phyloP scores from a whole-genome alignment of 1,140 invertebrate genomes.

The Piezodorus guildinii region DNA sequence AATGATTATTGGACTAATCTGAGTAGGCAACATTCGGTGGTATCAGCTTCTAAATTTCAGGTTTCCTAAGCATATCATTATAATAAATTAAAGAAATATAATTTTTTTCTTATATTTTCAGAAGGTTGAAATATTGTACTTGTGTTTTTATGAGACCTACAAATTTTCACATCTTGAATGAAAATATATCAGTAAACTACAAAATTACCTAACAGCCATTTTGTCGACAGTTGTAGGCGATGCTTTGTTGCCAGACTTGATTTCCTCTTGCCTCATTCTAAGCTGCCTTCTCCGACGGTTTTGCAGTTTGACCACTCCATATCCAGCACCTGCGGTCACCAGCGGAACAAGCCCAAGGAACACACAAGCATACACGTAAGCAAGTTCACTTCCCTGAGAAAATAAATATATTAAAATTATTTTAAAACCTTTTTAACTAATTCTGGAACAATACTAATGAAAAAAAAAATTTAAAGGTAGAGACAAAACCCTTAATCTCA shows the following conservation, averaged over 20 bases:
- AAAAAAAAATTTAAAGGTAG: background rate
- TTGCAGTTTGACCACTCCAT: conserved; percentile 83
- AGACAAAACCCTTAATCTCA: no score
- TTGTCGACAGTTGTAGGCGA: conserved; percentile 68
- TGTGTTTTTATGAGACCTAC: no score
- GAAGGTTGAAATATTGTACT: no score
- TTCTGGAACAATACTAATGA: no score
- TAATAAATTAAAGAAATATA: no score
- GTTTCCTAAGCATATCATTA: no score
- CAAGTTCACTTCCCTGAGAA: conserved; percentile 83
- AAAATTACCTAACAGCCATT: conserved; percentile 57
- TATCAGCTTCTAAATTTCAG: no score
- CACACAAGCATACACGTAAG: conserved; percentile 90
- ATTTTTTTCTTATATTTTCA: no score
- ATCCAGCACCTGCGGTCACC: conserved; percentile 78
- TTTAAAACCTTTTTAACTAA: no score
- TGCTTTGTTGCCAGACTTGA: conserved; percentile 36
- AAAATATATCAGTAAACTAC: background rate
- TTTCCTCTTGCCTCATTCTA: conserved; percentile 63
- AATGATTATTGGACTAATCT: no score
- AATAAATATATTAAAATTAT: background rate
- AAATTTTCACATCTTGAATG: no score
- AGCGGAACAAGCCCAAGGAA: conserved; percentile 85
- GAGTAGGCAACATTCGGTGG: no score
- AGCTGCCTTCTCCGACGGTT: conserved; percentile 67